Conservation (phyloP, 2,797 vertebrate genomes). For the Schizothorax lantsangensis region DNA sequence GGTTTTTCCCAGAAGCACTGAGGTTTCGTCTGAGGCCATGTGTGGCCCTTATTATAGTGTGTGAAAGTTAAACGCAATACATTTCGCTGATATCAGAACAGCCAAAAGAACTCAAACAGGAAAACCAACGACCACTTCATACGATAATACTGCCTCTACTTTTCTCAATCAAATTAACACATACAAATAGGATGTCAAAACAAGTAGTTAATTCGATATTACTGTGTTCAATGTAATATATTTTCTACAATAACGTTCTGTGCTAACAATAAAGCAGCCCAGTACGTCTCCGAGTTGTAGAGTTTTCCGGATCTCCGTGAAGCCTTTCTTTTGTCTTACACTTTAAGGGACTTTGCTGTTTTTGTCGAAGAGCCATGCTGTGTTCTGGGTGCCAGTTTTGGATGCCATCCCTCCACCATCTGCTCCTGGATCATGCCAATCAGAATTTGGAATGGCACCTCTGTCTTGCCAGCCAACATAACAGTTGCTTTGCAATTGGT, state of each 20-base stretch:
- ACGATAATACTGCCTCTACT: neutral
- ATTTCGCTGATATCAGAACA: slow-evolving; percentile 45
- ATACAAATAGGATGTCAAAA: neutral
- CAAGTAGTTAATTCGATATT: neutral
- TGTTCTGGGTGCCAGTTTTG: slow-evolving; percentile 68
- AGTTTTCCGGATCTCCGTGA: slow-evolving; percentile 25
- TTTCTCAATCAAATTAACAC: slow-evolving; percentile 11
- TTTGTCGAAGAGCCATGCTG: slow-evolving; percentile 49
- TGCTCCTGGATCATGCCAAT: slow-evolving; percentile 71
- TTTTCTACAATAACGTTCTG: neutral
- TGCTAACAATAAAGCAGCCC: neutral
- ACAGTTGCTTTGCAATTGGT: slow-evolving; percentile 57
- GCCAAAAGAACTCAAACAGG: slow-evolving; percentile 39
- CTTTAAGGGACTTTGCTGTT: slow-evolving; percentile 55
- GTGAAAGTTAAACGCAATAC: slow-evolving; percentile 55
- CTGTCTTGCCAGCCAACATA: slow-evolving; percentile 59
- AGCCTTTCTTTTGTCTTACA: slow-evolving; percentile 44
- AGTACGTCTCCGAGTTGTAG: neutral
- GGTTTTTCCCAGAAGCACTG: slow-evolving; percentile 73
- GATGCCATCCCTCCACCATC: slow-evolving; percentile 74
- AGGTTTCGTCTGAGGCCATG: slow-evolving; percentile 71
- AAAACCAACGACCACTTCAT: slow-evolving; percentile 12
- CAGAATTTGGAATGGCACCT: slow-evolving; percentile 61
- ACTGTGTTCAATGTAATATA: neutral
- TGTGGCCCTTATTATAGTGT: slow-evolving; percentile 58